These are phyloP conservation scores for Lithophane socia DNA, from an alignment of 2,888 invertebrate genomes.

Conservation along the genomic window DNA sequence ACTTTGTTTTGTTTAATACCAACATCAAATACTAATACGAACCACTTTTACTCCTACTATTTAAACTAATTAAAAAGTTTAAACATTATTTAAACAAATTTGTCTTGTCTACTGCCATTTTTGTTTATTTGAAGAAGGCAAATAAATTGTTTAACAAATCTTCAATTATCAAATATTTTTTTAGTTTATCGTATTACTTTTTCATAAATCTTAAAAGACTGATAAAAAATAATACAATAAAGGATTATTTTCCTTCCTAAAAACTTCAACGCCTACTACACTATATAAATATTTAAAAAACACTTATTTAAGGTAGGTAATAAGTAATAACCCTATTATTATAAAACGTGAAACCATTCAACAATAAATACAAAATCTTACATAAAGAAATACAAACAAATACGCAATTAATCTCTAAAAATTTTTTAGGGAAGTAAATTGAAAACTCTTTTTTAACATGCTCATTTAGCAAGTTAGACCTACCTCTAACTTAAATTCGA, in stretches of 20 bases:
- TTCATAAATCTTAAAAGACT: no score
- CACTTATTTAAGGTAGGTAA: no score
- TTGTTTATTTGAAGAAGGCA: neutral
- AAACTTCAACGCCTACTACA: neutral
- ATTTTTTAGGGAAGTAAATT: neutral
- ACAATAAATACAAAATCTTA: no score
- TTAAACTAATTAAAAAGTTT: neutral
- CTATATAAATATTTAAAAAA: no score
- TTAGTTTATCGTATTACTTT: no score
- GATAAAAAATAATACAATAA: neutral
- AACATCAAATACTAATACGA: neutral
- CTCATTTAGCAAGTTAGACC: neutral
- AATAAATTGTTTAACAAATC: neutral
- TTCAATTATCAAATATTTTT: neutral
- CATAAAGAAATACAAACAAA: no score
- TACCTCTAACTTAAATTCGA: neutral
- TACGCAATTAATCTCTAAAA: no score
- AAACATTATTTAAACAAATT: no score
- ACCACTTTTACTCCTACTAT: neutral
- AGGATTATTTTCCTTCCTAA: neutral
- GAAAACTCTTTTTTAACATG: neutral
- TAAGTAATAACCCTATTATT: no score
- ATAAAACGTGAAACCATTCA: no score
- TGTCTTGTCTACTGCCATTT: neutral
- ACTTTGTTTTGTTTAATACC: neutral